phyloP scores from a whole-genome alignment of 53 echinoderm and acorn worm species.

The Luidia sarsii region DNA sequence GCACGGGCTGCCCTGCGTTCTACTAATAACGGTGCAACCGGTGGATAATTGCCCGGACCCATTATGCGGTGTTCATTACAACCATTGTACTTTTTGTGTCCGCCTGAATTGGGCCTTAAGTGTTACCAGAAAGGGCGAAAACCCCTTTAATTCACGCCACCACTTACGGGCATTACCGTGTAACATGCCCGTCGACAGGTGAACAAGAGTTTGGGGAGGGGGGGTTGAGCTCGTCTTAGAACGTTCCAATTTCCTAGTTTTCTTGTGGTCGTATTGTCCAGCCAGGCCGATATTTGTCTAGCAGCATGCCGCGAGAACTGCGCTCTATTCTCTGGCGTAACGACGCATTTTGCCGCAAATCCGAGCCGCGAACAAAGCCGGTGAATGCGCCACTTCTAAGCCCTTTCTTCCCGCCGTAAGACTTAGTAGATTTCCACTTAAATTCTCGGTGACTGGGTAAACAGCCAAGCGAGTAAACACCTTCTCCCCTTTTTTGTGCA shows the following conservation, averaged over 20 bases:
- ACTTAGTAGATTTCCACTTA: slow-evolving; percentile 53
- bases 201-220: no score
- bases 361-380: slow-evolving; percentile 19
- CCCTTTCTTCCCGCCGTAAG: slow-evolving; percentile 50
- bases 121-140: slow-evolving; percentile 1
- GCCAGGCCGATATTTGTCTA: slow-evolving; percentile 26
- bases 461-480: slow-evolving; percentile 32
- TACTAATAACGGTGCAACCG: slow-evolving; percentile 11
- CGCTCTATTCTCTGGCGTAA: not conserved
- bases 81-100: slow-evolving; percentile 32
- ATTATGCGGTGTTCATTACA: slow-evolving; percentile 38
- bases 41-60: slow-evolving; percentile 9
- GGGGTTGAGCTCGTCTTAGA: slow-evolving; percentile 5
- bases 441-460: slow-evolving; percentile 49
- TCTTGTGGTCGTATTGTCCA: slow-evolving; percentile 44
- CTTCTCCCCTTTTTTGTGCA: slow-evolving; percentile 16
- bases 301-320: slow-evolving; percentile 3
- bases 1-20: no score
- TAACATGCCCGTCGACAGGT: slow-evolving; percentile 33
- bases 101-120: slow-evolving; percentile 27
- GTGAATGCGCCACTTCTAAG: slow-evolving; percentile 48
- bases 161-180: slow-evolving; percentile 36
- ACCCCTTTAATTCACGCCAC: slow-evolving; percentile 22
- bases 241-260: slow-evolving; percentile 44
- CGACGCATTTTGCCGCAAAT: slow-evolving; percentile 25